Base-by-base conservation (phyloP, 2,113 vertebrate species). In the Stigmatopora argus region DNA sequence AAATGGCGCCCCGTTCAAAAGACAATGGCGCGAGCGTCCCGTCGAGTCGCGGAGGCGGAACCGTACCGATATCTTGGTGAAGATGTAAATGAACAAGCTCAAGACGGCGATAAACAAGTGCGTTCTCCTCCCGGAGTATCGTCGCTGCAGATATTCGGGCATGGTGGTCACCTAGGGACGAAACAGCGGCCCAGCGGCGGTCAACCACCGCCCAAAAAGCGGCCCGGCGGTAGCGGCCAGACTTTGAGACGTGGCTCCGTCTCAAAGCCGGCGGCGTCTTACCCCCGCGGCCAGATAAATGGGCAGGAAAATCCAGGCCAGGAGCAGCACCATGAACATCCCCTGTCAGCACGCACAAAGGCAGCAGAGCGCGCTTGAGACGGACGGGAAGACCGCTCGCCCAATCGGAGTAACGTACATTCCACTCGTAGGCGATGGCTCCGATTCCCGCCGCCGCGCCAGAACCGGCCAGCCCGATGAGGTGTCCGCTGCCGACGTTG, bases 11-110 rank as follows among this genome's bases (percentile, higher is more conserved):
- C 59, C 35, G 21, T 1, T 34, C 62, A 26, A 9, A 15, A 19
- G 7, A 62, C 14, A 26, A 18, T 26, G 53, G 23, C 26, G 26
- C 26, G 7, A 4, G 15, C 11, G 4, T 7, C 7, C 14, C 17
- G 23, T 21, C 3, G 15, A 47, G 13, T 17, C 2, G 44, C 26
- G 34, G 8, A 34, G 41, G 23, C 18, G 5, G 11, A 49, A 19
- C 21, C 38, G 87, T 85, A 98, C 96, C 55, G 96, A 99, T 89
- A 98, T 99, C 86, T 98, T 99, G 77, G 97, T 98, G 88, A 99
- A 99, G 84, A 98, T 96, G 65, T 99, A 99, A 87, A 98, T 97
- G 53, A 98, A 95, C 82, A 99, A 79, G 73, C 93, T 98, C 76
- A 99, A 89, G 65, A 95, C 67, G 0, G 95, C 91, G 65, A 99